phyloP scores from a whole-genome alignment of 2,113 vertebrate species.

The Hemibagrus wyckioides region DNA sequence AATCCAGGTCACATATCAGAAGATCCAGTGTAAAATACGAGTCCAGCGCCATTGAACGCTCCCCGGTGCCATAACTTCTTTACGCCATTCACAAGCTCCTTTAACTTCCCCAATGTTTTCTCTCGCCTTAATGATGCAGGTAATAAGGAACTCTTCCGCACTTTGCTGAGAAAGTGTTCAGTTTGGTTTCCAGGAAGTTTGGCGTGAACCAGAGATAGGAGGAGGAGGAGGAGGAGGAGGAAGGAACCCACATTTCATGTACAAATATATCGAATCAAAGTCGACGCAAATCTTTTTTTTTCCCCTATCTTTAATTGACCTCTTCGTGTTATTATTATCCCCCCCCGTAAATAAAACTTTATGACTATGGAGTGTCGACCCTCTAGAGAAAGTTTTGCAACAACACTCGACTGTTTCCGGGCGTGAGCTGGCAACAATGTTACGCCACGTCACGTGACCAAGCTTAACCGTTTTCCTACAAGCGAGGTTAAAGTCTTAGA shows the following conservation, averaged over 20 bases:
- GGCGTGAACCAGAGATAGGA: not conserved
- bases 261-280: not conserved
- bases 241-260: not conserved
- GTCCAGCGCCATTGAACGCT: slow-evolving; percentile 46
- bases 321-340: no score
- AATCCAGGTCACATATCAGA: slow-evolving; percentile 62
- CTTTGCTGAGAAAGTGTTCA: not conserved
- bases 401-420: slow-evolving; percentile 6
- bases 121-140: not conserved
- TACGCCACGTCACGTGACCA: not conserved
- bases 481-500: not conserved
- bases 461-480: not conserved
- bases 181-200: not conserved
- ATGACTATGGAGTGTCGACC: not conserved
- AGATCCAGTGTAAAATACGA: slow-evolving; percentile 25
- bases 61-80: not conserved
- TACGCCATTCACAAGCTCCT: not conserved
- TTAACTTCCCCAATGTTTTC: not conserved
- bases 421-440: not conserved
- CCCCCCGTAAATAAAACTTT: not conserved
- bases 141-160: not conserved
- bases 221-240: not conserved
- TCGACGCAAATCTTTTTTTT: not conserved
- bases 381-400: slow-evolving; percentile 1
- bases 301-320: not conserved